A percentile compares a stretch with the other conserved stretches of the same genome.
Evolutionary conservation across 2,113 vertebrate species (phyloP).

Genomic region (Notothenia rossii): DNA sequence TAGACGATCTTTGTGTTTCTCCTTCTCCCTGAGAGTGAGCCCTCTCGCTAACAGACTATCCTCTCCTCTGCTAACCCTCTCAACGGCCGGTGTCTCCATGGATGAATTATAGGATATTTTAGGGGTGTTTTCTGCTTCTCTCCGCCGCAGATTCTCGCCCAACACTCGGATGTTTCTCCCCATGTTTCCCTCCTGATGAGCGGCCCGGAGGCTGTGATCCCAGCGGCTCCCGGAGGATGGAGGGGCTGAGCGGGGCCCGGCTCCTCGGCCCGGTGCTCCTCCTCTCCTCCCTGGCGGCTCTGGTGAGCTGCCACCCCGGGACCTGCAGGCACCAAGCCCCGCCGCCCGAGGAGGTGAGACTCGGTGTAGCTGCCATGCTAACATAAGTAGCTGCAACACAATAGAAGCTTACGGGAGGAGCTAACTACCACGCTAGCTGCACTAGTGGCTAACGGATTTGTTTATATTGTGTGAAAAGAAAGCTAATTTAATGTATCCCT

Average conservation of each 20-base stretch:
- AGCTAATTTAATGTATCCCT: no score
- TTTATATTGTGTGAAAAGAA: no score
- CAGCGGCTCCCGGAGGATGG: slow-evolving; percentile 72
- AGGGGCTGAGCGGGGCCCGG: slow-evolving; percentile 66
- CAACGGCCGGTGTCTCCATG: slow-evolving; percentile 15
- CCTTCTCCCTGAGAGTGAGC: no score
- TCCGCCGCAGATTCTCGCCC: neutral
- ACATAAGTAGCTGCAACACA: no score
- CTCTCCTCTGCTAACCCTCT: slow-evolving; percentile 38
- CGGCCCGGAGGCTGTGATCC: slow-evolving; percentile 40
- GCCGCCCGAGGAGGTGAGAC: neutral
- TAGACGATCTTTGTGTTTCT: no score
- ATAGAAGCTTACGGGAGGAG: no score
- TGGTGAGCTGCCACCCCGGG: slow-evolving; percentile 62
- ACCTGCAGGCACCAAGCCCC: neutral
- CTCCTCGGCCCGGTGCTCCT: slow-evolving; percentile 48
- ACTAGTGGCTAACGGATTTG: no score
- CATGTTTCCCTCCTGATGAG: no score
- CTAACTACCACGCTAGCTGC: no score
- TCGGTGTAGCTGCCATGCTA: neutral
- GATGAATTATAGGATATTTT: no score
- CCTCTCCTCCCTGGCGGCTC: slow-evolving; percentile 57
- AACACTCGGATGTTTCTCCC: neutral
- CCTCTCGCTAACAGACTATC: no score
- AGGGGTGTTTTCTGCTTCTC: neutral